Conservation (phyloP, 2,797 vertebrate species). For the Falco novaeseelandiae region DNA sequence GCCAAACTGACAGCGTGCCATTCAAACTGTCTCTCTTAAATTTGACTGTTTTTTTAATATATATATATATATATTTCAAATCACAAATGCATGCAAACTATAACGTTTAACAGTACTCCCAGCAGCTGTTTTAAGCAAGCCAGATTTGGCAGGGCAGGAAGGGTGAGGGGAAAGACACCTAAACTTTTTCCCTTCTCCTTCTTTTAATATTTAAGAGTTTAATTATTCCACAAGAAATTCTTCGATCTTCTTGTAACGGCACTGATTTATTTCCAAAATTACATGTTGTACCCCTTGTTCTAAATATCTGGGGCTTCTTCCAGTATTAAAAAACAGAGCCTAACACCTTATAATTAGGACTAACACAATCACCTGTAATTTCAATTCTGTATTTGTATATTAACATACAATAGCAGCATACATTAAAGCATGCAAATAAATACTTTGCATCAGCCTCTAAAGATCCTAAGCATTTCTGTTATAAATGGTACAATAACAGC, state of each 20-base stretch:
- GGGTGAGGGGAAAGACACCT: not conserved
- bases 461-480: conserved; percentile 77
- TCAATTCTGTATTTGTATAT: not conserved
- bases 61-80: conserved; percentile 59
- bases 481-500: conserved; percentile 47
- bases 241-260: not conserved
- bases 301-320: not conserved
- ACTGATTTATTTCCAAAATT: not conserved
- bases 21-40: conserved; percentile 87
- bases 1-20: conserved; percentile 91
- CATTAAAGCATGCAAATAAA: conserved; percentile 61
- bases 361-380: not conserved
- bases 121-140: conserved; percentile 54
- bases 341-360: not conserved
- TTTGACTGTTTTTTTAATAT: conserved; percentile 51
- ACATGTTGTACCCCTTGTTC: not conserved
- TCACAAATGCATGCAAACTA: conserved; percentile 90
- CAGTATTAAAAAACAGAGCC: not conserved
- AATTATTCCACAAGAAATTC: not conserved
- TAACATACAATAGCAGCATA: not conserved
- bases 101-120: conserved; percentile 72
- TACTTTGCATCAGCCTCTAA: conserved; percentile 73
- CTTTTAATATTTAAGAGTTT: not conserved
- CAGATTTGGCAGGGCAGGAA: not conserved
- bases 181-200: not conserved